Percentiles rank a stretch among this genome's conserved stretches.
Evolutionary conservation across 2,797 vertebrate species (phyloP).

Genomic region (Galagoides demidoff): DNA sequence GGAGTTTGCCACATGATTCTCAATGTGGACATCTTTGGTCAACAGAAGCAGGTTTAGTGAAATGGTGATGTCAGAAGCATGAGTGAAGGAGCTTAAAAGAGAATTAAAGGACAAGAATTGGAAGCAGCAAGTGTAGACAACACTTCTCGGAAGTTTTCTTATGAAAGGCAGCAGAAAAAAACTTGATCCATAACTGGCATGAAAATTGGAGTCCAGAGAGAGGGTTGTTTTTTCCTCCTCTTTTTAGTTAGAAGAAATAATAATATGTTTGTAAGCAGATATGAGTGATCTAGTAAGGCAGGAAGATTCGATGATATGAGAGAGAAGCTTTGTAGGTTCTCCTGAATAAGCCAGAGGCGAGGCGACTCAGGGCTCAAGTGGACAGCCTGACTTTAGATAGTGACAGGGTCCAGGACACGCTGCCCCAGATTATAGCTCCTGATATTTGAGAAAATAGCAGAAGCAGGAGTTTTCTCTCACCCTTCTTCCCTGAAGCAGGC

Average conservation of each 20-base stretch:
- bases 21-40: neutral
- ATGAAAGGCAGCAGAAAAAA: neutral
- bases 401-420: too few relatives aligned
- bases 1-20: neutral
- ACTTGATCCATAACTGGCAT: neutral
- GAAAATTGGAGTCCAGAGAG: neutral
- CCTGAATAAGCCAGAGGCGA: neutral
- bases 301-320: neutral
- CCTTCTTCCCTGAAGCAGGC: neutral
- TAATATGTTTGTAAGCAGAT: neutral
- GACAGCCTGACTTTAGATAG: neutral
- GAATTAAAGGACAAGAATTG: neutral
- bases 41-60: neutral
- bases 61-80: neutral
- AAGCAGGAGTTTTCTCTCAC: neutral
- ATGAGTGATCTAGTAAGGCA: neutral
- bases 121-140: neutral
- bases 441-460: neutral
- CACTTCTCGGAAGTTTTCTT: neutral
- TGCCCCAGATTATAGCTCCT: neutral
- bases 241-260: neutral
- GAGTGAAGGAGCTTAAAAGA: neutral
- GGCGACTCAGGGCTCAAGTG: neutral
- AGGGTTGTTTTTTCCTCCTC: too few relatives aligned
- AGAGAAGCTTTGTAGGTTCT: neutral